A percentile compares a stretch with the other conserved stretches of the same genome.
Evolutionary conservation across 2,797 vertebrate species (phyloP).

Genomic region (Amphiprion clarkii): DNA sequence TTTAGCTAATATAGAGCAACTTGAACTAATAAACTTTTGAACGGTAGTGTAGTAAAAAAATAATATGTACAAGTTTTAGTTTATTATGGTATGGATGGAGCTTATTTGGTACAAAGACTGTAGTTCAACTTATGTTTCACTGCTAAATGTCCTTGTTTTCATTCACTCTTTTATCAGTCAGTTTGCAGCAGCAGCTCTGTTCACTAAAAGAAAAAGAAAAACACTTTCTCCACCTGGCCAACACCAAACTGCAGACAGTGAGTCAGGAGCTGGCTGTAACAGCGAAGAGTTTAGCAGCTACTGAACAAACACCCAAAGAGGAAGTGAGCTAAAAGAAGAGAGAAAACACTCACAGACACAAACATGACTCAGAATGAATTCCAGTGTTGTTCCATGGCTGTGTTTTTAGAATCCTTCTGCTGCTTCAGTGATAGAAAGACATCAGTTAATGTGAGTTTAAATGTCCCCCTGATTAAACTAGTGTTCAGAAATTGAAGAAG

Average conservation of each 20-base stretch:
- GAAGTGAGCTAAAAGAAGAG: neutral
- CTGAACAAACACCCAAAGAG: no score
- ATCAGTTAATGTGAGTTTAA: constrained; percentile 11
- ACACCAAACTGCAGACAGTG: no score
- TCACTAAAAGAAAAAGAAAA: neutral
- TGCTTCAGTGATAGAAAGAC: constrained; percentile 2
- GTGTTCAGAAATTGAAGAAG: no score
- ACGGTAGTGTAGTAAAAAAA: no score
- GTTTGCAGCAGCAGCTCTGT: neutral
- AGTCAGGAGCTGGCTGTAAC: no score
- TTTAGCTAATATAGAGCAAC: no score
- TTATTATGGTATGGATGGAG: no score
- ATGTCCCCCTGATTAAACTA: neutral
- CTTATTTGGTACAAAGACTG: no score
- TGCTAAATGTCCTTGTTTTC: neutral
- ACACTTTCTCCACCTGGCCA: neutral
- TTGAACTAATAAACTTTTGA: no score
- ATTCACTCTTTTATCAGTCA: neutral
- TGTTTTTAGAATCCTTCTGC: constrained; percentile 5
- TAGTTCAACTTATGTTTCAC: no score
- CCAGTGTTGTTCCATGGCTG: neutral
- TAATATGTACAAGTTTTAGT: no score
- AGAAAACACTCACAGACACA: neutral
- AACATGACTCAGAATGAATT: neutral
- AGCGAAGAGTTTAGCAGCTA: neutral